Evolutionary conservation across 2,113 vertebrate genomes (phyloP).

Genomic region (Hemicordylus capensis): DNA sequence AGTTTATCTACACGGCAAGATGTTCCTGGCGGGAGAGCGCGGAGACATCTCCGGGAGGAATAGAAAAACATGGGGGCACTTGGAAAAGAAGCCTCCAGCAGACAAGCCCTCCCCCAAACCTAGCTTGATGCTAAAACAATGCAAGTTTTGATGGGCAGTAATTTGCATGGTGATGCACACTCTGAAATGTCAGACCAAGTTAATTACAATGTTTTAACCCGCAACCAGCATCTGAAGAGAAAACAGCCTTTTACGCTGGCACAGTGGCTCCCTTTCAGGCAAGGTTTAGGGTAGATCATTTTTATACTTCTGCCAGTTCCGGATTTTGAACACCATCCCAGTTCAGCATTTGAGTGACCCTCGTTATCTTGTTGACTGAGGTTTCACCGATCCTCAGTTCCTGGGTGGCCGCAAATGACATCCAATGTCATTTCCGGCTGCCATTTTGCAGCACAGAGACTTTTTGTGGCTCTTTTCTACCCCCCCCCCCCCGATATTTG

Average conservation of each 20-base stretch:
- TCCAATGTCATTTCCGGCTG: too few relatives aligned
- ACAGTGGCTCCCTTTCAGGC: too few relatives aligned
- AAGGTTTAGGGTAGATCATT: background rate
- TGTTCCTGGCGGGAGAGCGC: slow-evolving; percentile 15
- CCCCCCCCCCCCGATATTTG: too few relatives aligned
- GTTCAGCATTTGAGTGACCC: too few relatives aligned
- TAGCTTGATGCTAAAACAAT: slow-evolving; percentile 35
- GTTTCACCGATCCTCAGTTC: too few relatives aligned
- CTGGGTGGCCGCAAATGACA: too few relatives aligned
- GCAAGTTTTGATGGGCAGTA: slow-evolving; percentile 38
- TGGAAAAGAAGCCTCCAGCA: slow-evolving; percentile 17
- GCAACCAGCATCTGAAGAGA: background rate
- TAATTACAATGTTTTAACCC: background rate
- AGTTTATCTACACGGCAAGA: slow-evolving; percentile 64
- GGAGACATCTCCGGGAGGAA: slow-evolving; percentile 22
- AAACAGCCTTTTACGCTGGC: too few relatives aligned
- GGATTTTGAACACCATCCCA: background rate
- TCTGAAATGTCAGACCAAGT: background rate
- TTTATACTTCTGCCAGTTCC: background rate
- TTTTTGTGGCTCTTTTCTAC: too few relatives aligned
- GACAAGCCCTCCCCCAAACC: background rate
- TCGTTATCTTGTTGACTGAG: too few relatives aligned
- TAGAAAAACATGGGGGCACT: slow-evolving; percentile 27
- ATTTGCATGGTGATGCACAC: too few relatives aligned
- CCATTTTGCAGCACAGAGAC: too few relatives aligned